Evolutionary conservation across 2,888 invertebrate genomes (phyloP).

Genomic region (Tipula lateralis): DNA sequence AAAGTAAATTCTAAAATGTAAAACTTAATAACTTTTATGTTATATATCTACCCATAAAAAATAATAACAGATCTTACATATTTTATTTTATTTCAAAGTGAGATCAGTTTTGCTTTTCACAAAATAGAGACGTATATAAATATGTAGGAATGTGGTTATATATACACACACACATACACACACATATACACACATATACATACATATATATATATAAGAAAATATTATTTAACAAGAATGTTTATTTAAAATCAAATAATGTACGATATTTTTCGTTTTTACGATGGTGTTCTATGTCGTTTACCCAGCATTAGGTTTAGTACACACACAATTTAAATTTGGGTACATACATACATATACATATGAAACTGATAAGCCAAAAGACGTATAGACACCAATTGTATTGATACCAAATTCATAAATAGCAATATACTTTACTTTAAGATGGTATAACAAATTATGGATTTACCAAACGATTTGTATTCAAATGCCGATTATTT

Average conservation of each 20-base stretch:
- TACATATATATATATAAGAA: not conserved
- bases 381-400: no score
- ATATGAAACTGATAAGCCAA: no score
- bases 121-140: not conserved
- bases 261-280: not conserved
- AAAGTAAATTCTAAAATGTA: slow-evolving; percentile 11
- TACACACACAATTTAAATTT: no score
- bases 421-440: no score
- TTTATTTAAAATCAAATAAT: not conserved
- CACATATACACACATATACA: no score
- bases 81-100: slow-evolving; percentile 11
- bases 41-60: not conserved
- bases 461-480: no score
- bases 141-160: not conserved
- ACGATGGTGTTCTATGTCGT: not conserved
- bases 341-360: no score
- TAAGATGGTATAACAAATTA: no score
- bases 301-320: not conserved
- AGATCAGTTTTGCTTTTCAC: not conserved
- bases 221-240: not conserved
- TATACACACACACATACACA: not conserved
- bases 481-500: no score
- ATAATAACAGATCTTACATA: slow-evolving; percentile 1
- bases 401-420: no score
- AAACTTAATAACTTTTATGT: slow-evolving; percentile 14